These are phyloP conservation scores for Zoroaster sp. DNA, from an alignment of 53 echinoderm and acorn worm genomes.

Conservation along the genomic window DNA sequence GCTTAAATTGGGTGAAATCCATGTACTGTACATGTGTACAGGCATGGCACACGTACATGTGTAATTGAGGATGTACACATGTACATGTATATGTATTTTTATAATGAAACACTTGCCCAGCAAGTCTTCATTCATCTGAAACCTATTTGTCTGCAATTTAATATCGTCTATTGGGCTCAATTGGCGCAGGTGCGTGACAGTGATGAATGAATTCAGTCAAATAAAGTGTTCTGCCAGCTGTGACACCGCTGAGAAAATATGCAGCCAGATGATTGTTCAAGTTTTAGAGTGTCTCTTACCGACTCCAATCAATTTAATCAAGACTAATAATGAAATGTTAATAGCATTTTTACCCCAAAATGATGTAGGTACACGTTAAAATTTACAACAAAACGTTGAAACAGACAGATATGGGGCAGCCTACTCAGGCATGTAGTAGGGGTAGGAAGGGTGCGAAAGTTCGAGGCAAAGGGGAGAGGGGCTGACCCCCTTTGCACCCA, in stretches of 20 bases:
- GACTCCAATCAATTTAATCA: not conserved
- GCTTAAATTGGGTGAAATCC: no score
- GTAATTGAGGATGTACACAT: not conserved
- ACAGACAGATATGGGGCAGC: no score
- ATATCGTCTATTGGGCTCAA: slow-evolving; percentile 11
- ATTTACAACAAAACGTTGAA: no score
- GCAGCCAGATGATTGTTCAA: not conserved
- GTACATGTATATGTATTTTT: no score
- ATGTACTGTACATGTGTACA: not conserved
- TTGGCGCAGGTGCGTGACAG: slow-evolving; percentile 12
- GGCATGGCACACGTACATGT: not conserved
- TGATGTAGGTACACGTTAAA: no score
- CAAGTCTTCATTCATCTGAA: not conserved
- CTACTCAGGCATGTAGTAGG: no score
- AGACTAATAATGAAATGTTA: not conserved
- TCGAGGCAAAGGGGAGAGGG: no score
- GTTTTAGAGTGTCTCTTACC: not conserved
- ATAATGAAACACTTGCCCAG: not conserved
- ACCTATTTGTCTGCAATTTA: slow-evolving; percentile 17
- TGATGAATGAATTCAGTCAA: not conserved
- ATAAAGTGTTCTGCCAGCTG: not conserved
- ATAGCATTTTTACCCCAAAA: not conserved
- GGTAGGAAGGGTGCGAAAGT: no score
- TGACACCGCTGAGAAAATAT: not conserved
- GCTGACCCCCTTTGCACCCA: no score